Percentiles rank a stretch among this genome's conserved stretches.
Evolutionary conservation across 2,797 vertebrate genomes (phyloP).

Genomic region (Sylvilagus floridanus): DNA sequence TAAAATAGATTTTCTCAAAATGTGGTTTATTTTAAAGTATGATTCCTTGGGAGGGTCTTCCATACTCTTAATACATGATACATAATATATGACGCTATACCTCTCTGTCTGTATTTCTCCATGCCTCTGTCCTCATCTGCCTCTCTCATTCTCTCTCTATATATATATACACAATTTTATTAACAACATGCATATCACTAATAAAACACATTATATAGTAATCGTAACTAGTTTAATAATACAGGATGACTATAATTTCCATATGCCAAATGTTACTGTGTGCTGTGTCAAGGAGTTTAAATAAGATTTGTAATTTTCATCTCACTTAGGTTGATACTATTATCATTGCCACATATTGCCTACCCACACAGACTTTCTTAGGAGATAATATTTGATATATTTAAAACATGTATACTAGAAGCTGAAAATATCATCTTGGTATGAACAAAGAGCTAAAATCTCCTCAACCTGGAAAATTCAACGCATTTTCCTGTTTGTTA

Average conservation of each 20-base stretch:
- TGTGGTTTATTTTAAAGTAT: background rate
- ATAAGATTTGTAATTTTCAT: background rate
- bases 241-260: background rate
- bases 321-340: background rate
- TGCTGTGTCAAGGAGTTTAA: background rate
- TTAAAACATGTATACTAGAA: background rate
- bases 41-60: background rate
- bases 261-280: background rate
- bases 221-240: background rate
- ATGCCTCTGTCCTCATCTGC: background rate
- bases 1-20: slow-evolving; percentile 45
- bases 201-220: background rate
- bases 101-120: background rate
- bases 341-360: background rate
- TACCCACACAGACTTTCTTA: background rate
- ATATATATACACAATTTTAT: background rate
- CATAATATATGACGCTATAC: background rate
- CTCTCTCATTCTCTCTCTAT: background rate
- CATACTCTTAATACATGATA: background rate
- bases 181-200: background rate
- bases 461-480: background rate
- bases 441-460: background rate
- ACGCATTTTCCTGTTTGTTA: background rate
- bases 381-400: background rate
- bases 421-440: background rate